Base-by-base conservation (phyloP, 2,113 vertebrate species). In the Eulemur rufifrons region DNA sequence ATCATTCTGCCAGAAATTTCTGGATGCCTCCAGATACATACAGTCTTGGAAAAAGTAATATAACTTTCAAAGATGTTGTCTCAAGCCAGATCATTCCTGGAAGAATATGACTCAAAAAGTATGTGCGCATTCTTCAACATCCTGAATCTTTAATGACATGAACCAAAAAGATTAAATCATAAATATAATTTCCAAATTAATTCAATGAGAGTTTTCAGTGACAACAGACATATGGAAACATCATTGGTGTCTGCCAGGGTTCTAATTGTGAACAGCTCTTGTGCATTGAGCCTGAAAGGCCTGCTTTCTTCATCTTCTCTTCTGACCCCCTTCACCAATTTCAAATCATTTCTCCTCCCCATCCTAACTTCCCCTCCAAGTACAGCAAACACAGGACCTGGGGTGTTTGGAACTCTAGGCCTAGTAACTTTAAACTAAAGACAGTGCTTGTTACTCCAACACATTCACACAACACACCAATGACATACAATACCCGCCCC, bases 151-250 rank as follows among this genome's bases (percentile, higher is more conserved):
- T 68, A 73, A 84, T 61, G 50, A 52, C n/a, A 80, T 32, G 64
- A 68, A 61, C 17, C 32, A 85, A 64, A 89, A 64, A 85, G 13
- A 83, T 63, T n/a, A 84, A 91, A 77, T 82, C 1, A 76, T n/a
- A 93, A 42, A 32, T 91, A 25, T 37, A 78, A 73, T 91, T 91
- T 91, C 42, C 25, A 76, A 39, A 89, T 74, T 64, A 92, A 83
- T 56, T 85, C 39, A 78, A 15, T 23, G 42, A 54, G 32, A 45
- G 7, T 27, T 78, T 95, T 37, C 52, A 56, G 13, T 52, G 81
- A 87, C 27, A 73, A n/a, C 0, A 81, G 23, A 61, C 21, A 61
- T 37, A 56, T 12, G 39, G 50, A 89, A 89, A 86, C 3, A 8
- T 81, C 73, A 39, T 39, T 89, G 56, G 61, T 64, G n/a, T 21